A percentile compares a stretch with the other conserved stretches of the same genome.
Evolutionary conservation across 2,113 vertebrate species (phyloP).

Genomic region (Herpailurus yagouaroundi): DNA sequence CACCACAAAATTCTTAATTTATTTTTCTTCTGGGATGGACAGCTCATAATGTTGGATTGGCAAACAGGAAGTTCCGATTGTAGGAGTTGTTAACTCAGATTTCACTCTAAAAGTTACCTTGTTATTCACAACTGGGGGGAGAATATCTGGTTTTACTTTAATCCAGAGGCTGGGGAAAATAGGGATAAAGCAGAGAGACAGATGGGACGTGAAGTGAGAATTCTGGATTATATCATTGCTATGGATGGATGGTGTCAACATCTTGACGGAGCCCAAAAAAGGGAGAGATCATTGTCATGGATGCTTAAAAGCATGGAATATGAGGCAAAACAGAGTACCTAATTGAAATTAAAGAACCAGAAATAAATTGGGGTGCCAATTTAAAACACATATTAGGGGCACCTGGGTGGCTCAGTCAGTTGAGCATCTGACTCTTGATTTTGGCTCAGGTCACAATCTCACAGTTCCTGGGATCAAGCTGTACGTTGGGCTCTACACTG

Average conservation of each 20-base stretch:
- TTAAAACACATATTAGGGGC: too few species aligned
- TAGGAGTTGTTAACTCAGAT: not conserved
- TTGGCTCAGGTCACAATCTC: too few species aligned
- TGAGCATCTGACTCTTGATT: too few species aligned
- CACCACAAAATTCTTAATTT: not conserved
- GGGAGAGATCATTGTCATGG: not conserved
- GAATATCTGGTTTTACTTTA: conserved; percentile 26
- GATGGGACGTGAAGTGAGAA: not conserved
- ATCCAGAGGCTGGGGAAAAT: not conserved
- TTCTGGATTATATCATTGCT: not conserved
- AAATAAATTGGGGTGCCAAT: not conserved
- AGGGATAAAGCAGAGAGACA: not conserved
- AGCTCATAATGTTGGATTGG: not conserved
- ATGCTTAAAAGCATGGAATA: not conserved
- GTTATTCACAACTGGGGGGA: not conserved
- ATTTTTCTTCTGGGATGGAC: not conserved
- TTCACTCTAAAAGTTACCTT: not conserved
- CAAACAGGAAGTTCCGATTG: not conserved
- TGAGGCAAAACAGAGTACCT: not conserved
- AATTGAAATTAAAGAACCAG: not conserved
- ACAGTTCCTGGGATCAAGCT: too few species aligned
- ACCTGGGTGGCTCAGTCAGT: too few species aligned
- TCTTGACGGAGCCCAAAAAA: not conserved
- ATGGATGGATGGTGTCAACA: not conserved
- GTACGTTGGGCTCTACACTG: too few species aligned